Evolutionary conservation across 30 jellyfish, hydroid and myxozoan genomes (phyloP), one percentile per base, ranked within the genome.

Genomic region (Haliclystus octoradiatus): DNA sequence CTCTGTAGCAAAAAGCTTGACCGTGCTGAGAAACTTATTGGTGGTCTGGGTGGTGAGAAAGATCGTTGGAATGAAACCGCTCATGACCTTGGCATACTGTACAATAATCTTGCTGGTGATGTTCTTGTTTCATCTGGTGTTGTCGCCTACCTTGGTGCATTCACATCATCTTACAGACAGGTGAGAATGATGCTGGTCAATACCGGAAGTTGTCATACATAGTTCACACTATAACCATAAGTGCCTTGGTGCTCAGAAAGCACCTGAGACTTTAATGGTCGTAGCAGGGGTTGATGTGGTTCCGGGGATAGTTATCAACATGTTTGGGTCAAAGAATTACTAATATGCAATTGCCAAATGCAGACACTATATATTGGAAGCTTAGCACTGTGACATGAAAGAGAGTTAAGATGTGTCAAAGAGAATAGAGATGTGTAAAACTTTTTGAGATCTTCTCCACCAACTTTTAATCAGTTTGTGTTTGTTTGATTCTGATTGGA

Each of bases 61-160:
- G 98, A 89, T 62, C 88, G 98, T 30, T 89, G 98, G 98, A 81
- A 92, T 68, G 75, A 80, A 30, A 89, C 86, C 31, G 98, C 95
- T 1, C 66, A 72, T 1, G 95, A 89, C 24, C 83, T 89, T 26
- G 90, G 88, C 1, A 57, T 75, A 9, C 74, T 81, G 64, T 89
- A 75, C 63, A 80, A 89, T 26, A 89, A 89, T 51, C 79, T 89
- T 14, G 88, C 98, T 33, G 98, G 98, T 2, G 95, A 89, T 81
- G 95, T 89, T 9, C 64, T 89, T 84, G 88, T 89, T 27, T 89
- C 98, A 5, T 80, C 95, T 28, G 98, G 95, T 50, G 77, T 89
- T 32, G 95, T 89, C 23, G 98, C 98, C 30, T 89, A 89, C 73
- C 95, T 89, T 30, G 98, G 98, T 31, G 95, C 98, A 69, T 89